Evolutionary conservation across 2,888 invertebrate genomes (phyloP).

Genomic region (Heliconius hortense): DNA sequence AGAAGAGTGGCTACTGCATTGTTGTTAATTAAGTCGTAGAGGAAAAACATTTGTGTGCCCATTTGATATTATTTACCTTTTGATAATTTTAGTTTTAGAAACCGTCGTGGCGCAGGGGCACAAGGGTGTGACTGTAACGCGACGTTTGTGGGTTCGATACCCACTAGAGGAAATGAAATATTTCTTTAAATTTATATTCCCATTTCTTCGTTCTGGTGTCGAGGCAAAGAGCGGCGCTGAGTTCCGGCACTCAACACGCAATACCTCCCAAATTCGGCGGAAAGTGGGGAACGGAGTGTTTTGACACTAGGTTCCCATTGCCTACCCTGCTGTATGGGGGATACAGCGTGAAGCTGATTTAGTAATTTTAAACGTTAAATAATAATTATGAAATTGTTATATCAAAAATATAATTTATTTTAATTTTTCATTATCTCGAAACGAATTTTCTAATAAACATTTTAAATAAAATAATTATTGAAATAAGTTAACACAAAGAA

Average conservation of each 20-base stretch:
- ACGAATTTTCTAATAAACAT: background rate
- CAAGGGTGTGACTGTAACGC: too few relatives aligned
- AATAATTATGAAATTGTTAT: background rate
- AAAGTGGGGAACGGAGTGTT: too few relatives aligned
- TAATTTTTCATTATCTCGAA: background rate
- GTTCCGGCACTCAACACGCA: too few relatives aligned
- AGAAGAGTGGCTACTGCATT: constrained; percentile 51
- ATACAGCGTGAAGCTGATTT: background rate
- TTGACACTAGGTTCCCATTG: too few relatives aligned
- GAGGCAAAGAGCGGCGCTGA: too few relatives aligned
- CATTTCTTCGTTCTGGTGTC: too few relatives aligned
- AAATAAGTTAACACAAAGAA: background rate
- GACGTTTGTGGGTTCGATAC: too few relatives aligned
- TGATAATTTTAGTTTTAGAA: background rate
- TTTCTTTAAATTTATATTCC: too few relatives aligned
- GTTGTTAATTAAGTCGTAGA: constrained; percentile 48
- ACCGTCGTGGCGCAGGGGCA: too few relatives aligned
- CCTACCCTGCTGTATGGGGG: too few relatives aligned
- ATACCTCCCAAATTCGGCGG: too few relatives aligned
- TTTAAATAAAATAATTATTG: background rate
- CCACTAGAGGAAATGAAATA: too few relatives aligned
- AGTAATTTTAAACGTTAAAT: background rate
- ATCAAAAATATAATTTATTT: background rate
- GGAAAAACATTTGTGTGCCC: constrained; percentile 45
- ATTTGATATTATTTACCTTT: constrained; percentile 1